phyloP scores from a whole-genome alignment of 2,888 invertebrate species.

The Leptinotarsa peninsularis region DNA sequence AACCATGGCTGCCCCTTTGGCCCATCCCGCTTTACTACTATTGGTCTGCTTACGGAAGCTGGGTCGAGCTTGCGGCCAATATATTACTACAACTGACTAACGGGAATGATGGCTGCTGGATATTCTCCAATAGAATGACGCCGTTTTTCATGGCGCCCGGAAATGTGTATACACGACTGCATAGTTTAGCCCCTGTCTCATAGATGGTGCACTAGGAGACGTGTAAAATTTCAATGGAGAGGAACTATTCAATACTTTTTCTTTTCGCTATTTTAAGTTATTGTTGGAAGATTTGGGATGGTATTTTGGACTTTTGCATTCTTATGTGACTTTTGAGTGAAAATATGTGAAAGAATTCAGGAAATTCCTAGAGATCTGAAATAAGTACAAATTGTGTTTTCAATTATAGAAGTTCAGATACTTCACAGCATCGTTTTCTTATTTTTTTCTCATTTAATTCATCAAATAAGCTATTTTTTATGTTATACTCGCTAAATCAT shows the following conservation, averaged over 20 bases:
- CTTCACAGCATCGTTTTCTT: background rate
- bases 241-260: background rate
- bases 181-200: constrained; percentile 47
- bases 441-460: background rate
- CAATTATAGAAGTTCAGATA: background rate
- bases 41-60: constrained; percentile 58
- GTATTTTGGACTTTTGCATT: background rate
- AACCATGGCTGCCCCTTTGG: constrained; percentile 61
- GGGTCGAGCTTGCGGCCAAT: constrained; percentile 59
- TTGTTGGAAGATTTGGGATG: background rate
- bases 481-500: background rate
- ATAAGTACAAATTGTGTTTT: background rate
- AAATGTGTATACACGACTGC: constrained; percentile 20
- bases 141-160: constrained; percentile 54
- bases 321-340: background rate
- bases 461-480: background rate
- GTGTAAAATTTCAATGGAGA: background rate
- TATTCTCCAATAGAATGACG: constrained; percentile 64
- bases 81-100: constrained; percentile 62
- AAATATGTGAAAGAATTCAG: background rate
- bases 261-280: background rate
- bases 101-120: constrained; percentile 68
- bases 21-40: constrained; percentile 50
- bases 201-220: constrained; percentile 55
- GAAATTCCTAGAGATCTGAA: background rate